Base-by-base conservation (phyloP, 2,888 invertebrate species). In the Salpingus planirostris region DNA sequence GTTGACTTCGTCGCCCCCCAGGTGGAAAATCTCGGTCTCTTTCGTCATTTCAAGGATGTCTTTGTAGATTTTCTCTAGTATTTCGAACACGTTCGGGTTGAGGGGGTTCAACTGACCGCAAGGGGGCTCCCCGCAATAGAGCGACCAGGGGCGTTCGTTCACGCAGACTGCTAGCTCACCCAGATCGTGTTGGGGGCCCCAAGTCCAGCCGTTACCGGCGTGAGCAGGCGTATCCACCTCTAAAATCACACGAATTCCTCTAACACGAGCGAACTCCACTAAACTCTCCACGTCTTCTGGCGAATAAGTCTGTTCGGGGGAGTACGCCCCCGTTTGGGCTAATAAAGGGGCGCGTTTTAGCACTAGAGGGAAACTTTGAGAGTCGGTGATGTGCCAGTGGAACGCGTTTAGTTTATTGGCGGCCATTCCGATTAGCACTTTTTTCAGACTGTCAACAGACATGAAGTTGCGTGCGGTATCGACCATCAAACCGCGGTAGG, bases 221-320 rank as follows among this genome's bases (percentile, higher is more conserved):
- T 91, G 90, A 3, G 88, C 89, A 1, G 93, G 93, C 7, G 88
- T 82, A 64, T 92, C 92, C 33, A 92, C 79, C 66, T 95, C 95
- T 1, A 92, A 75, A 30, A 95, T 64, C 7, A 92, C 80, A 42
- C 92, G 73, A 29, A 95, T 77, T 0, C 93, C 95, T 35, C 89
- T 71, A n/a, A 83, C 59, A 43, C 77, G 69, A 1, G 87, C 89
- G 55, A 80, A 86, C 21, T 79, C 75, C 2, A 86, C 80, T 21
- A 93, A 67, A 11, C 80, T 78, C 29, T 69, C 70, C 18, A 85
- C 72, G 50, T 86, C 83, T 7, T 76, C 76, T 2, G 76, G 68
- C 1, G 79, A 74, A 55, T 89, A 87, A 3, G 53, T 49, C 67
- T 56, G 56, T 11, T 81, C 80, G 29, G 85, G 81, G 1, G 86